phyloP scores from a whole-genome alignment of 2,113 vertebrate genomes.

The Microtus richardsoni region DNA sequence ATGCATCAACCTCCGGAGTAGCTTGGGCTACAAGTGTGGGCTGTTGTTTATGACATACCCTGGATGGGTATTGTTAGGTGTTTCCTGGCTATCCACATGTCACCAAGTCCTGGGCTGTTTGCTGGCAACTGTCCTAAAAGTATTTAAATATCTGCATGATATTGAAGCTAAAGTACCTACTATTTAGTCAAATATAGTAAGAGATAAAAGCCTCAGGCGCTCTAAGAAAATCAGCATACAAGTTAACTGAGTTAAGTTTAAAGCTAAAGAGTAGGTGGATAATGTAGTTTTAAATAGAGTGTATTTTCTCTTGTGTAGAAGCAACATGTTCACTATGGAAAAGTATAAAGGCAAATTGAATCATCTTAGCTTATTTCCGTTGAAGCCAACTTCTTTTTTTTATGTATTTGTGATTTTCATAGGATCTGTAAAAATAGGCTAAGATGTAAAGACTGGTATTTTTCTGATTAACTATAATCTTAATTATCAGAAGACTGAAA shows the following conservation, averaged over 20 bases:
- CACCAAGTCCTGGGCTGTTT: not conserved
- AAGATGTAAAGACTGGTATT: constrained; percentile 22
- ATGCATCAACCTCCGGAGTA: not conserved
- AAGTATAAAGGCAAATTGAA: constrained; percentile 1
- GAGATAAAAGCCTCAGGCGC: not conserved
- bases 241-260: not conserved
- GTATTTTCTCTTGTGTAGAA: constrained; percentile 17
- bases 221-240: constrained; percentile 41
- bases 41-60: not conserved
- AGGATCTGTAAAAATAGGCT: not conserved
- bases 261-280: not conserved
- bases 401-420: not conserved
- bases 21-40: not conserved
- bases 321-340: not conserved
- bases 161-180: constrained; percentile 2
- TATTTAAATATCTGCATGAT: not conserved
- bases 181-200: not conserved
- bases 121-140: not conserved
- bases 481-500: not conserved
- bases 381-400: not conserved
- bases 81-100: not conserved
- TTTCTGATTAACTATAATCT: not conserved
- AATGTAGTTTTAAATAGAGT: constrained; percentile 27
- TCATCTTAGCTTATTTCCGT: not conserved
- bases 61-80: not conserved